Evolutionary conservation across 2,113 vertebrate genomes (phyloP).

Genomic region (Tinamus guttatus): DNA sequence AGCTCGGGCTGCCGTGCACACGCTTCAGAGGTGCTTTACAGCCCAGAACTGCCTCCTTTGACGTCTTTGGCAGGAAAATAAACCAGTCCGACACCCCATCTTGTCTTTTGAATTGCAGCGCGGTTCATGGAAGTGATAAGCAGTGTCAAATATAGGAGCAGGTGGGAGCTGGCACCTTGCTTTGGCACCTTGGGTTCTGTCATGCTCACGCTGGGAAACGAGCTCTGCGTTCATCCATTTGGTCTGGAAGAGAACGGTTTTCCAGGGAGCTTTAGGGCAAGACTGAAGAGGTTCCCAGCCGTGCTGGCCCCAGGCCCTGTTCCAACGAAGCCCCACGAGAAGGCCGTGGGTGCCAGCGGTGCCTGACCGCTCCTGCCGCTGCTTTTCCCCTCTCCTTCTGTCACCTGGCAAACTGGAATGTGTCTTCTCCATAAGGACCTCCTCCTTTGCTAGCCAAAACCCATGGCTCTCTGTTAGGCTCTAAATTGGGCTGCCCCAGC

Average conservation of each 20-base stretch:
- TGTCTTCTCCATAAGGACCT: not conserved
- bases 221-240: fast-evolving
- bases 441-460: conserved; percentile 6
- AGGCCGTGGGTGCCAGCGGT: not conserved
- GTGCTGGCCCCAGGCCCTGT: not conserved
- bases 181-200: not conserved
- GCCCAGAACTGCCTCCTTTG: not conserved
- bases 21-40: not conserved
- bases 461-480: conserved; percentile 40
- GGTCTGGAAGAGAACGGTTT: not conserved
- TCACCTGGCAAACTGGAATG: not conserved
- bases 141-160: not conserved
- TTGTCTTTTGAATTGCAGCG: not conserved
- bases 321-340: not conserved
- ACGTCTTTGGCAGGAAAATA: not conserved
- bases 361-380: not conserved
- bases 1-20: fast-evolving
- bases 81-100: not conserved
- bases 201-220: not conserved
- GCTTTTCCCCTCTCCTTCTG: fast-evolving
- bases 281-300: not conserved
- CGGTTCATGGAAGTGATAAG: not conserved
- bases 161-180: not conserved
- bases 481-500: not conserved
- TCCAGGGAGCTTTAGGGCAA: not conserved